Percentiles rank a stretch among this genome's conserved stretches.
phyloP scores from a whole-genome alignment of 2,113 vertebrate species.

The Poeciliopsis turrubarensis region DNA sequence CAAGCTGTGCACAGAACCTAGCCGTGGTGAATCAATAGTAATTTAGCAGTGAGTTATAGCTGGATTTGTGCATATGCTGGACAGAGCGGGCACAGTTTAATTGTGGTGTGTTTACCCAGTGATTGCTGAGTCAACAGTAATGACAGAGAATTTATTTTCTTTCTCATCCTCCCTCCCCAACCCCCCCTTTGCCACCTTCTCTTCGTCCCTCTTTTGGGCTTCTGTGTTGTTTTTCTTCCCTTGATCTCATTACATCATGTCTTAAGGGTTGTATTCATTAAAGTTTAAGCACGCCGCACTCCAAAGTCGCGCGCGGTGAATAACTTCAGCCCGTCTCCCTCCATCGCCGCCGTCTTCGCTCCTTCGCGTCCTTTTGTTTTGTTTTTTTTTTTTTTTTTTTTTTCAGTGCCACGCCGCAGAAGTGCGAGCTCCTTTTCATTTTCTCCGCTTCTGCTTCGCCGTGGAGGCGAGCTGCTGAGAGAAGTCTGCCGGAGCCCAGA shows the following conservation, averaged over 20 bases:
- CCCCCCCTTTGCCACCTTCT: conserved; percentile 7
- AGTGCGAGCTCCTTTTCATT: conserved; percentile 42
- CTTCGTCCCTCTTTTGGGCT: conserved; percentile 48
- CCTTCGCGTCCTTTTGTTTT: conserved; percentile 14
- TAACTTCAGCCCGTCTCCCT: conserved; percentile 50
- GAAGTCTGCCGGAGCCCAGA: conserved; percentile 65
- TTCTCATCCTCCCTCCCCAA: conserved; percentile 7
- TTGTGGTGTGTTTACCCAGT: conserved; percentile 57
- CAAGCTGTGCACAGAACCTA: conserved; percentile 38
- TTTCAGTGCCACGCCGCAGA: conserved; percentile 25
- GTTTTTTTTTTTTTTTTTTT: too few relatives aligned
- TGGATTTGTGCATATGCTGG: conserved; percentile 54
- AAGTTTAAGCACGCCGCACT: conserved; percentile 77
- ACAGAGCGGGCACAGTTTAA: conserved; percentile 43
- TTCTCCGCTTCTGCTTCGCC: conserved; percentile 38
- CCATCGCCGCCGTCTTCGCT: conserved; percentile 32
- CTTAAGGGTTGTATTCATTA: conserved; percentile 77
- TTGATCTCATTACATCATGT: conserved; percentile 79
- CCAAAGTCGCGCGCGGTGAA: conserved; percentile 65
- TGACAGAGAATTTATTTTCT: conserved; percentile 66
- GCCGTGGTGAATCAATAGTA: conserved; percentile 52
- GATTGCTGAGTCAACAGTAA: conserved; percentile 64
- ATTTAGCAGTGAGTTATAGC: conserved; percentile 60
- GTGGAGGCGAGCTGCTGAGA: conserved; percentile 49
- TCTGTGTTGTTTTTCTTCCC: conserved; percentile 59